A percentile compares a stretch with the other conserved stretches of the same genome.
Conservation (phyloP, 1,140 invertebrate species). For the Ditylenchus dipsaci region DNA sequence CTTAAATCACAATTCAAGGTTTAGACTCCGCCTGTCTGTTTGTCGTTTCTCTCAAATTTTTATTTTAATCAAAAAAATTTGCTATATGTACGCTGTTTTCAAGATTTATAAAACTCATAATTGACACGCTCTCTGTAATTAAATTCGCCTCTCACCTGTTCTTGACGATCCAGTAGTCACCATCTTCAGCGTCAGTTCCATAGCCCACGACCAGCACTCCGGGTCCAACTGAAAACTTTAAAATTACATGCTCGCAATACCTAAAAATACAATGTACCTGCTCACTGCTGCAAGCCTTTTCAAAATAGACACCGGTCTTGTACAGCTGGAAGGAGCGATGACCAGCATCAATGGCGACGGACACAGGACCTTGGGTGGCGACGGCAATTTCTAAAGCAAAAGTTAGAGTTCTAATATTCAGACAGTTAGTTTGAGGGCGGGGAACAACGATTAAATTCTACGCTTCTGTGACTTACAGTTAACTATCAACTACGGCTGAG, state of each 20-base stretch:
- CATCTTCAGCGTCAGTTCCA: constrained; percentile 63
- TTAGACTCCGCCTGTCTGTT: too few species aligned
- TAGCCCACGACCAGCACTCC: constrained; percentile 79
- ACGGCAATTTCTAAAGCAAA: constrained; percentile 61
- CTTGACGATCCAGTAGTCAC: constrained; percentile 82
- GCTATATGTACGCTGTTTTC: background rate
- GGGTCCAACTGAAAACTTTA: background rate
- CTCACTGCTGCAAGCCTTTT: constrained; percentile 68
- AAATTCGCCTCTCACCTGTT: constrained; percentile 69
- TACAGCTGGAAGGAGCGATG: constrained; percentile 75
- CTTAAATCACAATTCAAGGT: too few species aligned
- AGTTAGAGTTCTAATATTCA: too few species aligned
- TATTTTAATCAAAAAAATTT: constrained; percentile 1
- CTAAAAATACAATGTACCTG: constrained; percentile 47
- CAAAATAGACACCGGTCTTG: constrained; percentile 67
- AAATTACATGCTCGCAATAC: too few species aligned
- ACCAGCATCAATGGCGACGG: constrained; percentile 83
- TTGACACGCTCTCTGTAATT: background rate
- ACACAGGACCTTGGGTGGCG: constrained; percentile 78
- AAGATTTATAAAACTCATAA: background rate
- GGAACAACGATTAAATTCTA: too few species aligned
- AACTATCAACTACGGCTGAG: too few species aligned
- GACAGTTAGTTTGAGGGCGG: too few species aligned
- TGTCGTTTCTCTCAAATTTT: too few species aligned
- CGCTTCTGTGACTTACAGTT: too few species aligned